Evolutionary conservation across 2,113 vertebrate genomes (phyloP), one percentile per base, ranked within the genome.

Genomic region (Macaca mulatta): DNA sequence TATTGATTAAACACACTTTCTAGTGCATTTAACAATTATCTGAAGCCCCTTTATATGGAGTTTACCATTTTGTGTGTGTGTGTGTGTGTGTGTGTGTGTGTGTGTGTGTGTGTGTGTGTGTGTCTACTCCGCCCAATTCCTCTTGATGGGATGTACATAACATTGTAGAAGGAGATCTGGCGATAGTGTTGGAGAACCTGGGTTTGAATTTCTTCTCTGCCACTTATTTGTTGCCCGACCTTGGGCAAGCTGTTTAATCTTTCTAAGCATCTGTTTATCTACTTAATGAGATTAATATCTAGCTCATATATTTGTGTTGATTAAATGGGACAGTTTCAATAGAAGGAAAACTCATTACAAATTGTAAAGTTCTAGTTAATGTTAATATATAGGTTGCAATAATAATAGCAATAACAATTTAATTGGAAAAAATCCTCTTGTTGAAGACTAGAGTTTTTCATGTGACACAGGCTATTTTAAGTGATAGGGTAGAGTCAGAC

Each of bases 121-220:
- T 83, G 6, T 57, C 50, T 55, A 12, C 43, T 90, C 20, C 14
- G 61, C 7, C 0, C 17, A 45, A 3, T 11, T 35, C 61, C 38
- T 2, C 1, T 0, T 25, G 27, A 75, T 20, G n/a, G 48, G 13
- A 16, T 8, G 0, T 27, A 0, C 3, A 1, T 40, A 59, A 50
- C 48, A 14, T 35, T 61, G 8, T 59, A 38, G 30, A 78, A 52
- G 20, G 10, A 52, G 9, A 13, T 38, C 4, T 40, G 50, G 11
- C 4, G 10, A 13, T 61, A 55, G 43, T 40, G 27, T 48, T 22
- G 52, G 79, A 80, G 57, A 86, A 40, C 12, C 4, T n/a, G 43
- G 59, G 12, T 52, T 85, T n/a, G 43, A 50, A 61, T 89, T 75
- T 92, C 35, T 74, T 69, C n/a, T 90, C 43, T 89, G 74, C n/a